Evolutionary conservation across 2,797 vertebrate genomes (phyloP).

Genomic region (Malurus splendens): DNA sequence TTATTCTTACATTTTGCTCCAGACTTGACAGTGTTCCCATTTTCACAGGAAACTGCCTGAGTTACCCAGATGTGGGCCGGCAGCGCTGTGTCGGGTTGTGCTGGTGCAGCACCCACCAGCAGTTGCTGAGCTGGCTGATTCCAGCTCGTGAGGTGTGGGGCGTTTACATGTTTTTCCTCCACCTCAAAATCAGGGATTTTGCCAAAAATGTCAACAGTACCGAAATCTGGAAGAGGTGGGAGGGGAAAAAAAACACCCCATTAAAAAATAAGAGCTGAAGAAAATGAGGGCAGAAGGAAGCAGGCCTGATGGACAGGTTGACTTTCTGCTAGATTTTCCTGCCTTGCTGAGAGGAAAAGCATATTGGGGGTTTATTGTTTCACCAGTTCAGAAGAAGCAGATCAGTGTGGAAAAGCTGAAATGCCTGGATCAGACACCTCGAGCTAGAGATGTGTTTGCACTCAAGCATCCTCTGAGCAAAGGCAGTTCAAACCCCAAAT

Average conservation of each 20-base stretch:
- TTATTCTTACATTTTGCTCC: slow-evolving; percentile 53
- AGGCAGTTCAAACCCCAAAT: neutral
- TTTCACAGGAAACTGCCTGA: slow-evolving; percentile 57
- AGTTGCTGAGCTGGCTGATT: slow-evolving; percentile 38
- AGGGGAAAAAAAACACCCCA: fast-evolving
- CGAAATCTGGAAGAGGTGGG: neutral
- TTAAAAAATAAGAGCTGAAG: neutral
- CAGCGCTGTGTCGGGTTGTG: slow-evolving; percentile 33
- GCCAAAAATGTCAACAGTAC: neutral
- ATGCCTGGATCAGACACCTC: neutral
- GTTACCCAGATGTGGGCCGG: slow-evolving; percentile 44
- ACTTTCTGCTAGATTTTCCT: neutral
- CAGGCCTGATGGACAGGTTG: neutral
- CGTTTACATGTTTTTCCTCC: slow-evolving; percentile 1
- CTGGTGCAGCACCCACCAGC: neutral
- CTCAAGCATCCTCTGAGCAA: neutral
- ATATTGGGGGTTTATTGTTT: neutral
- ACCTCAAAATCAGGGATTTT: slow-evolving; percentile 4
- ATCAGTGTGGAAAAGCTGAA: neutral
- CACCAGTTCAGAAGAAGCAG: neutral
- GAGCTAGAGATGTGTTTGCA: neutral
- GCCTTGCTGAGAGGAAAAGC: neutral
- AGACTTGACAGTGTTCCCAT: slow-evolving; percentile 57
- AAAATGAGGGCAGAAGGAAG: neutral
- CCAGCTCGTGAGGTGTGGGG: neutral